Percentiles rank a stretch among this genome's conserved stretches.
Evolutionary conservation across 2,113 vertebrate species (phyloP).

Genomic region (Cyanistes caeruleus): DNA sequence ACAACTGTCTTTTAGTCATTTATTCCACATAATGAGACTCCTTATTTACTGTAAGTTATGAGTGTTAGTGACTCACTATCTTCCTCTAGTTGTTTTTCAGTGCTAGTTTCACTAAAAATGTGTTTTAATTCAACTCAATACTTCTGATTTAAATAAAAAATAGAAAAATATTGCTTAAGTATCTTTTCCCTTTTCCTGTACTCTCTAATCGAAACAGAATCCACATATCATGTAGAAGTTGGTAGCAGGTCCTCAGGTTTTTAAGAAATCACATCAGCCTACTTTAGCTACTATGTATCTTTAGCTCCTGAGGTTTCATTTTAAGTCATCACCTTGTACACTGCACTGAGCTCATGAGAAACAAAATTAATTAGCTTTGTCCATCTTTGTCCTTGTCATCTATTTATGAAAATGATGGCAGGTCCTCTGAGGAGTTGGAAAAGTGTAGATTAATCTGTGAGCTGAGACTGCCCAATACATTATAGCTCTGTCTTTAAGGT

Average conservation of each 20-base stretch:
- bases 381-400: conserved; percentile 52
- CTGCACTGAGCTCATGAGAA: neutral
- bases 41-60: neutral
- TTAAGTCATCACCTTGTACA: neutral
- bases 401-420: conserved; percentile 37
- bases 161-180: neutral
- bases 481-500: conserved; percentile 18
- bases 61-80: neutral
- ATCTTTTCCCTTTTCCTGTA: neutral
- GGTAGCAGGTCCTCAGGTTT: neutral
- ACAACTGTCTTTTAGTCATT: neutral
- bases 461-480: neutral
- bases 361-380: conserved; percentile 49
- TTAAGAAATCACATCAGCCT: neutral
- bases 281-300: neutral
- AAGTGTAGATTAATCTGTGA: neutral
- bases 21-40: neutral
- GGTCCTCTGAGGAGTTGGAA: neutral
- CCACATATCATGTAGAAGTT: neutral
- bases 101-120: neutral
- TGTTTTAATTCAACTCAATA: neutral
- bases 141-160: neutral
- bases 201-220: neutral
- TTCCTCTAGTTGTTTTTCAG: neutral
- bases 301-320: neutral